A percentile compares a stretch with the other conserved stretches of the same genome.
phyloP scores from a whole-genome alignment of 1,140 invertebrate species.

The Aphaenogaster rudis region DNA sequence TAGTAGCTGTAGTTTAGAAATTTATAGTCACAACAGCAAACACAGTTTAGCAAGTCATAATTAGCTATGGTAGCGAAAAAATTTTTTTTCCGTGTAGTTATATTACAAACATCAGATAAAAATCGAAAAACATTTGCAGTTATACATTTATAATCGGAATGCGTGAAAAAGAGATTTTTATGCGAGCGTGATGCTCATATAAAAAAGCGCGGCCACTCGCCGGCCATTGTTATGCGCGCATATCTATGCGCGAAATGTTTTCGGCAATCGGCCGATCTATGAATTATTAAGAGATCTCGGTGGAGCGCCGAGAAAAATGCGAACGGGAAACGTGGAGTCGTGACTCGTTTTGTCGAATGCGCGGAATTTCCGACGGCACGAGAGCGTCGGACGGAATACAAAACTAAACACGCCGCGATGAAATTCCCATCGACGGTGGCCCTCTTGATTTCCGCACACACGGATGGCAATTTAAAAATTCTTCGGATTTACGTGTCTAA shows the following conservation, averaged over 20 bases:
- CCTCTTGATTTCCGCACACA: constrained; percentile 51
- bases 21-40: too few relatives aligned
- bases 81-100: background rate
- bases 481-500: constrained; percentile 62
- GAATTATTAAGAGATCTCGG: constrained; percentile 53
- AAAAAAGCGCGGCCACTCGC: background rate
- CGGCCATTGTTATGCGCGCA: background rate
- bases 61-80: too few relatives aligned
- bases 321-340: constrained; percentile 4
- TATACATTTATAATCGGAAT: background rate
- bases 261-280: background rate
- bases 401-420: constrained; percentile 56
- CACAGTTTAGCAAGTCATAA: too few relatives aligned
- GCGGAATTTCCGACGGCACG: constrained; percentile 48
- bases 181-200: background rate
- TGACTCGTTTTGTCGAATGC: constrained; percentile 37
- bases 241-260: constrained; percentile 11
- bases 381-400: constrained; percentile 41
- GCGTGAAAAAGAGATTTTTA: background rate
- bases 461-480: constrained; percentile 60
- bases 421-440: constrained; percentile 53
- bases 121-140: background rate
- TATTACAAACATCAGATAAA: background rate
- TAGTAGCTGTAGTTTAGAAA: too few relatives aligned
- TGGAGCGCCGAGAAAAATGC: constrained; percentile 19